phyloP scores from a whole-genome alignment of 2,113 vertebrate species.

The Egretta garzetta region DNA sequence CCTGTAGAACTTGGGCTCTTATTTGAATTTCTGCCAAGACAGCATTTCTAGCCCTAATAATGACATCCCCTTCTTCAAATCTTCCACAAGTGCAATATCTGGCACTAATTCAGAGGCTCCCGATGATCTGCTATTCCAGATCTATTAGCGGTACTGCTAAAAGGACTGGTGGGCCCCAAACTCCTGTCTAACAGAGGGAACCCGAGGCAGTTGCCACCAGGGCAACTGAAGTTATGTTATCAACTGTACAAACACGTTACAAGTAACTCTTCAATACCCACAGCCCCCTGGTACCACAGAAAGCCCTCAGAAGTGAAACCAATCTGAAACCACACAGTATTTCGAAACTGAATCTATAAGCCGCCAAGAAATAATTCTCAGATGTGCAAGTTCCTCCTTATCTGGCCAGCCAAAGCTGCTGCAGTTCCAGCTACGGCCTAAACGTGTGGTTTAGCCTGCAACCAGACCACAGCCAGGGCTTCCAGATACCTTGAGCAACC shows the following conservation, averaged over 20 bases:
- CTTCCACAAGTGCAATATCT: not conserved
- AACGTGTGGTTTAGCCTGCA: fast-evolving
- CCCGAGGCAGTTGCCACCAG: fast-evolving
- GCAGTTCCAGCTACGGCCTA: not conserved
- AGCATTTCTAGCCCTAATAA: not conserved
- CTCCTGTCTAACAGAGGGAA: not conserved
- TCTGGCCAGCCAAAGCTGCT: not conserved
- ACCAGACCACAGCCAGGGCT: not conserved
- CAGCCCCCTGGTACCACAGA: not conserved
- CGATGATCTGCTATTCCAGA: fast-evolving
- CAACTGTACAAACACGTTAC: fast-evolving
- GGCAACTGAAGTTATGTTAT: fast-evolving
- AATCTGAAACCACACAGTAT: fast-evolving
- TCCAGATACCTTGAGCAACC: not conserved
- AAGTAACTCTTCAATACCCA: not conserved
- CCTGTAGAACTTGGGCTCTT: not conserved
- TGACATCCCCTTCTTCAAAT: not conserved
- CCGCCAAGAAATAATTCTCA: not conserved
- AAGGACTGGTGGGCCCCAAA: not conserved
- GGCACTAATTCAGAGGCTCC: not conserved
- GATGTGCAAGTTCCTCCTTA: not conserved
- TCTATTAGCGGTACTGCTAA: not conserved
- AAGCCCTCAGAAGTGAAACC: not conserved
- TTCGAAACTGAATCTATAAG: not conserved
- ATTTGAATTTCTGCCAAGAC: not conserved